Evolutionary conservation across 1,140 invertebrate species (phyloP).

Genomic region (Neuroterus valhalla): DNA sequence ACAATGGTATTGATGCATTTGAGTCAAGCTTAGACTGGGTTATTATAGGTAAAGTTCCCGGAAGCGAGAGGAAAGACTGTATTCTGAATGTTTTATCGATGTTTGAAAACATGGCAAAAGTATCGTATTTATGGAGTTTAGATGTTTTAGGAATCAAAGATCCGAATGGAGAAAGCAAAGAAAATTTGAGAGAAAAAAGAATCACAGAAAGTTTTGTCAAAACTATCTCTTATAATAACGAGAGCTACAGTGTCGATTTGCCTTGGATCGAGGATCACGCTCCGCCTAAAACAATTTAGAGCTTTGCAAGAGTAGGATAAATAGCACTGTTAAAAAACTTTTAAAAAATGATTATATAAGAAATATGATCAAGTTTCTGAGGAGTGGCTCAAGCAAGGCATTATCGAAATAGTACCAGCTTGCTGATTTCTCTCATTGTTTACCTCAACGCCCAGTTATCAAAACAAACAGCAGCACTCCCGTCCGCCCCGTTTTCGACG

Average conservation of each 20-base stretch:
- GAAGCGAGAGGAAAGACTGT: slow-evolving; percentile 10
- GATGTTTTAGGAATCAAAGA: slow-evolving; percentile 66
- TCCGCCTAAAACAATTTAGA: slow-evolving; percentile 46
- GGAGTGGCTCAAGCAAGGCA: slow-evolving; percentile 39
- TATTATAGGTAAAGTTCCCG: slow-evolving; percentile 49
- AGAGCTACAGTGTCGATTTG: slow-evolving; percentile 58
- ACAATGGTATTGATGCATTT: background rate
- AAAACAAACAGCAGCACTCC: slow-evolving; percentile 53
- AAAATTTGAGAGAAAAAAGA: slow-evolving; percentile 41
- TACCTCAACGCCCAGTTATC: slow-evolving; percentile 60
- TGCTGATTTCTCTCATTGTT: slow-evolving; percentile 44
- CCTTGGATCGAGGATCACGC: slow-evolving; percentile 59
- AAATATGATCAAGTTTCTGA: slow-evolving; percentile 32
- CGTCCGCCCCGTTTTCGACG: slow-evolving; percentile 58
- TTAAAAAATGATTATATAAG: slow-evolving; percentile 41
- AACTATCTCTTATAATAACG: slow-evolving; percentile 50
- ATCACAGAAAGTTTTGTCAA: slow-evolving; percentile 55
- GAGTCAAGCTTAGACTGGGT: slow-evolving; percentile 36
- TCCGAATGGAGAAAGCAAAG: slow-evolving; percentile 51
- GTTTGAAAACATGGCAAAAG: slow-evolving; percentile 39
- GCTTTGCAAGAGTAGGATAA: slow-evolving; percentile 46
- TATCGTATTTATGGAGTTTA: slow-evolving; percentile 64
- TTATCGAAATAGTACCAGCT: slow-evolving; percentile 49
- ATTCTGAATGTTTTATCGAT: slow-evolving; percentile 40
- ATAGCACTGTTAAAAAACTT: slow-evolving; percentile 49